phyloP scores from a whole-genome alignment of 2,113 vertebrate species.

The Ahaetulla prasina region DNA sequence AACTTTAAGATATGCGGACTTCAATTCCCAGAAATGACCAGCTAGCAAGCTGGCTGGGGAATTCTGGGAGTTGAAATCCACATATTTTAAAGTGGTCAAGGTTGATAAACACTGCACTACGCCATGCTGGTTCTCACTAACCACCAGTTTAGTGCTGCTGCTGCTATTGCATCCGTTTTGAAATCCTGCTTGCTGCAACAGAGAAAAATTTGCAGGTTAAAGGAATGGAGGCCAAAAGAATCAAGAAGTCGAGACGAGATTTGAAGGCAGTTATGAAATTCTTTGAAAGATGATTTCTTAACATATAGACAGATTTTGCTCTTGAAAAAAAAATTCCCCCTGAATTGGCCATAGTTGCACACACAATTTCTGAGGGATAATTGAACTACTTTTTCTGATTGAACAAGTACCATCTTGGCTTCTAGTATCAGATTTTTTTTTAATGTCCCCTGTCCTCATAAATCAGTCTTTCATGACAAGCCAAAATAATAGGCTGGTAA shows the following conservation, averaged over 20 bases:
- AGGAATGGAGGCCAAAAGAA: neutral
- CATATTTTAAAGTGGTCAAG: neutral
- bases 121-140: neutral
- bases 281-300: neutral
- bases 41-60: too few species aligned
- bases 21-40: too few species aligned
- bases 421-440: neutral
- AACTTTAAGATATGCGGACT: too few species aligned
- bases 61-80: neutral
- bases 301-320: neutral
- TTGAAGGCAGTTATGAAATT: rapidly evolving
- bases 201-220: neutral
- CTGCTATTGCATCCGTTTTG: neutral
- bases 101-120: too few species aligned
- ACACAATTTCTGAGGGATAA: neutral
- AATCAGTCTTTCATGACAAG: neutral
- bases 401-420: neutral
- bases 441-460: neutral
- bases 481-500: neutral
- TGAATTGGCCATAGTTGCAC: neutral
- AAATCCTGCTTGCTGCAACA: neutral
- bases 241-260: neutral
- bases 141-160: neutral
- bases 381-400: neutral
- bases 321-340: neutral